Percentiles rank a stretch among this genome's conserved stretches.
Evolutionary conservation across 2,113 vertebrate genomes (phyloP).

Genomic region (Sakesphorus luctuosus): DNA sequence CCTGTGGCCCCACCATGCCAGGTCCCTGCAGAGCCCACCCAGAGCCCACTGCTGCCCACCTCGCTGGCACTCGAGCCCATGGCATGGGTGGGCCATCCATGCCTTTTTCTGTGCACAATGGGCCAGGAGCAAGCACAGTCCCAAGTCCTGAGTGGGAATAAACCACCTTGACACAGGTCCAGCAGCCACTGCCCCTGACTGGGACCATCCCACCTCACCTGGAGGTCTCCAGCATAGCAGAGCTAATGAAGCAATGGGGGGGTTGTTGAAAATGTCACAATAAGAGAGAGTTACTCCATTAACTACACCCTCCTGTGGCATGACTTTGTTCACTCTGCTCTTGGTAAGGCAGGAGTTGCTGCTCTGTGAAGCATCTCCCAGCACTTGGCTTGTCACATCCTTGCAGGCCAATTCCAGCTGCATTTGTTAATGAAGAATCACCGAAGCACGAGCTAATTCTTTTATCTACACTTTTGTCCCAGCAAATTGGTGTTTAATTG

Average conservation of each 20-base stretch:
- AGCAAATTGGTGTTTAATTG: slow-evolving; percentile 40
- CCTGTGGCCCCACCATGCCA: neutral
- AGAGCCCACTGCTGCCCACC: neutral
- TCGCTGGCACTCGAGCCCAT: neutral
- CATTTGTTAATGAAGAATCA: slow-evolving; percentile 10
- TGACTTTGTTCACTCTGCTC: neutral
- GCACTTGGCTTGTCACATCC: neutral
- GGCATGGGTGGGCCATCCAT: rapidly evolving
- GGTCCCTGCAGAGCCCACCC: neutral
- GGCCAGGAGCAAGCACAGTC: rapidly evolving
- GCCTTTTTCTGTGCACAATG: neutral
- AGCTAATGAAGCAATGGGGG: rapidly evolving
- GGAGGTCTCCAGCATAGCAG: neutral
- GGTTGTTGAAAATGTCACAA: neutral
- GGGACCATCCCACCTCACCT: neutral
- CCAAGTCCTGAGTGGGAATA: neutral
- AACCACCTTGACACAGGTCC: neutral
- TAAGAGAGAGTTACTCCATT: neutral
- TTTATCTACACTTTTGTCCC: neutral
- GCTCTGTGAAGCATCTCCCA: neutral
- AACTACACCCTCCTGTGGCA: rapidly evolving
- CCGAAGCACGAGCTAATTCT: neutral
- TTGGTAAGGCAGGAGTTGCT: neutral
- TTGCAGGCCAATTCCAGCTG: neutral
- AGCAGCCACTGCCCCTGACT: rapidly evolving